These are phyloP conservation scores for Hafferia zeledoni DNA, from an alignment of 2,797 vertebrate species.

Conservation along the genomic window DNA sequence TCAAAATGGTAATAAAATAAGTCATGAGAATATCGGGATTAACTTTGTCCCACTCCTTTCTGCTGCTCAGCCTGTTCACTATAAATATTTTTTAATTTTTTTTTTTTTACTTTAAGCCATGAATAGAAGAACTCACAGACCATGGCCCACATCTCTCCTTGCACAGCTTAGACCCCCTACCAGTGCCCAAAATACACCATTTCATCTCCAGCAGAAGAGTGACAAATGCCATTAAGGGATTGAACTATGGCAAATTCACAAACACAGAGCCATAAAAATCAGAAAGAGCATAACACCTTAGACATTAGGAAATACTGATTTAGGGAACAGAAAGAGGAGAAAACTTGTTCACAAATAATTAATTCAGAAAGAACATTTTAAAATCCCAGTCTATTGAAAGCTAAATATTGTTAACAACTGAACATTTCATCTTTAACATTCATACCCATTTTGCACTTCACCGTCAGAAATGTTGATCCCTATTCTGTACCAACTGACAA, in stretches of 20 bases:
- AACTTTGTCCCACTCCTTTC: background rate
- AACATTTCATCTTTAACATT: background rate
- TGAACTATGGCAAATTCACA: background rate
- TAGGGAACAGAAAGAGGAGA: background rate
- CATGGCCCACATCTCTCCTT: background rate
- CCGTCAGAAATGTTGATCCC: background rate
- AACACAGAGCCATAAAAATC: background rate
- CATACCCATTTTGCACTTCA: background rate
- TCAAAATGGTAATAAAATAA: background rate
- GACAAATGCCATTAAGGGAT: background rate
- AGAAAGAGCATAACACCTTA: background rate
- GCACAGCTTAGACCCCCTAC: background rate
- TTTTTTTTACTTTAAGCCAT: background rate
- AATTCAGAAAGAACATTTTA: background rate
- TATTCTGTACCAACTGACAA: background rate
- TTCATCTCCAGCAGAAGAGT: background rate
- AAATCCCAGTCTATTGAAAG: background rate
- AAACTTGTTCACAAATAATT: background rate
- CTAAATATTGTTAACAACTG: background rate
- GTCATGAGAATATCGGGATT: background rate
- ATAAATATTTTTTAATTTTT: background rate
- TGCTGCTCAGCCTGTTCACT: background rate
- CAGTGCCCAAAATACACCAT: background rate
- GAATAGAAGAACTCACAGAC: background rate
- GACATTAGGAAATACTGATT: background rate